Percentiles rank a stretch among this genome's conserved stretches.
phyloP scores from a whole-genome alignment of 2,888 invertebrate species.

The Baronia brevicornis region DNA sequence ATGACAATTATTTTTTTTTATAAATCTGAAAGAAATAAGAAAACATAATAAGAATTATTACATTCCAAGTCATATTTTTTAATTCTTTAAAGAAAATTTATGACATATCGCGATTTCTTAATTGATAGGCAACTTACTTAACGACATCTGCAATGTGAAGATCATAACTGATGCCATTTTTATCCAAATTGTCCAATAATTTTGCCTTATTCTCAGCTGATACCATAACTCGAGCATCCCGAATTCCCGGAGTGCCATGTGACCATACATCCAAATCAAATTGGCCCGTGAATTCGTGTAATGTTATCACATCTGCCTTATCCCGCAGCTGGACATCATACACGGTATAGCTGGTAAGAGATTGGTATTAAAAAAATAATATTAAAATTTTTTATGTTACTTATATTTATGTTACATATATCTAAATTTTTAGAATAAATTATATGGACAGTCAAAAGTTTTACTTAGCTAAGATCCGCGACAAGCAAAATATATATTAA shows the following conservation, averaged over 20 bases:
- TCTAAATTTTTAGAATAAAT: no score
- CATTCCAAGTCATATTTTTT: not conserved
- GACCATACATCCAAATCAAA: constrained; percentile 29
- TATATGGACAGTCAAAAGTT: no score
- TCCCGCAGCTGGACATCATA: constrained; percentile 23
- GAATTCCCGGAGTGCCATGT: constrained; percentile 21
- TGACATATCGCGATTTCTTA: constrained; percentile 5
- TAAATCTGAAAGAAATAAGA: no score
- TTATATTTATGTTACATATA: no score
- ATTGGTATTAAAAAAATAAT: no score
- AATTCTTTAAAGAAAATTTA: not conserved
- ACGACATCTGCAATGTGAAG: constrained; percentile 26
- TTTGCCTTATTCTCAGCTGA: constrained; percentile 19
- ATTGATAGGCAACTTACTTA: constrained; percentile 20
- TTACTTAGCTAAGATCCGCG: no score
- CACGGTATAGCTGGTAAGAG: constrained; percentile 25
- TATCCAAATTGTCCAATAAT: constrained; percentile 23
- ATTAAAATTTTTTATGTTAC: no score
- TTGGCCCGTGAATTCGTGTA: constrained; percentile 21
- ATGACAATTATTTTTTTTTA: no score
- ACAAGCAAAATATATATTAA: no score
- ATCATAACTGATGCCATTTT: constrained; percentile 23
- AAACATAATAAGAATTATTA: not conserved
- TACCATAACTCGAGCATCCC: constrained; percentile 30
- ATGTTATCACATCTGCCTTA: constrained; percentile 18